Base-by-base conservation (phyloP, 2,113 vertebrate species). In the Corvus cornix region DNA sequence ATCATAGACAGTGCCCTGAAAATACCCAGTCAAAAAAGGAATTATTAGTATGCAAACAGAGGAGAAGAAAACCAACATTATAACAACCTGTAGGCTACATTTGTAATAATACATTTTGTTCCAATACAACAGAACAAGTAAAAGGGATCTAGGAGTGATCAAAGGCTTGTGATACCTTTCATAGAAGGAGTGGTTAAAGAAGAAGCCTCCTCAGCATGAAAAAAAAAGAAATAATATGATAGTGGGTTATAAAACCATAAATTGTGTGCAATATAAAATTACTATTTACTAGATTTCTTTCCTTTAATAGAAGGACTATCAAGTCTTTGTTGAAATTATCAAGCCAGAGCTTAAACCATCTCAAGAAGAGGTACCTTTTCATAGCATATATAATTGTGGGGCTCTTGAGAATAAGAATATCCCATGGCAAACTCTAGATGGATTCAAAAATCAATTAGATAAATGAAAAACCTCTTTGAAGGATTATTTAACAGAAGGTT, bases 371-470 rank as follows among this genome's bases (percentile, higher is more conserved):
- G 23, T 68, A 75, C 46, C 11, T 94, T 72, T 66, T 69, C 53
- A 73, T 16, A 66, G 20, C 48, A 77, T 28, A 60, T 41, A n/a
- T 58, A 84, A 64, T 10, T 66, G 37, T 48, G 15, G 28, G 59
- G 52, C 46, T 77, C 53, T 44, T 63, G 49, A 73, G 53, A 89
- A 41, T 66, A 77, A 77, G 51, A 53, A 58, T 69, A 90, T 69
- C 51, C 58, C 55, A 53, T 20, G 20, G 30, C 55, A 86, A 86
- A 87, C 46, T 66, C 48, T 49, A 76, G 73, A 44, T 55, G 28
- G 68, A 84, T 91, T 89, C 9, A 75, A 80, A 86, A 94, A 87
- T 55, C 80, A 87, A 94, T 92, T 59, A 96, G 64, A 66, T 43
- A 89, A 92, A 89, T 92, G 22, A 92, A 87, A 93, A 84, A 33